Conservation (phyloP, 2,888 invertebrate species). For the Nysson spinosus region DNA sequence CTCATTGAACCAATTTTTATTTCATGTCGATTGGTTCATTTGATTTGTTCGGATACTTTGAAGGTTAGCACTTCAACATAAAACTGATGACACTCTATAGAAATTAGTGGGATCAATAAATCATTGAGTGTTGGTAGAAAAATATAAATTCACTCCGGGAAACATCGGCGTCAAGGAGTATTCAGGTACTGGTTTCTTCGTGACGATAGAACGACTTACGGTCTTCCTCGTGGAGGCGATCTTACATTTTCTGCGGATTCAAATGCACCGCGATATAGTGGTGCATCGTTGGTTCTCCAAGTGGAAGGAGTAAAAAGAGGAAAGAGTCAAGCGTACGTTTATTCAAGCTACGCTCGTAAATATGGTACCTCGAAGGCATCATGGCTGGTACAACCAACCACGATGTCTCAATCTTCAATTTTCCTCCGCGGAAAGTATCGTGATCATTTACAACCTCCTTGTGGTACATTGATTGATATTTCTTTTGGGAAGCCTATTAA, state of each 20-base stretch:
- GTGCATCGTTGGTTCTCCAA: slow-evolving; percentile 26
- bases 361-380: slow-evolving; percentile 72
- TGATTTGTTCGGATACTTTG: no score
- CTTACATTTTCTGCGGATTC: slow-evolving; percentile 69
- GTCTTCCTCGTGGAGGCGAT: slow-evolving; percentile 54
- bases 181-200: slow-evolving; percentile 35
- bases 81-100: no score
- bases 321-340: slow-evolving; percentile 60
- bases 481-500: slow-evolving; percentile 33
- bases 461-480: slow-evolving; percentile 48
- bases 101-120: no score
- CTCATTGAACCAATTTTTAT: no score
- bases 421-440: slow-evolving; percentile 70
- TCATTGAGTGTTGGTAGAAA: no score
- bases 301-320: slow-evolving; percentile 57
- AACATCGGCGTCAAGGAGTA: slow-evolving; percentile 39
- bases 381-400: slow-evolving; percentile 69
- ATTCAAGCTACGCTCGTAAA: slow-evolving; percentile 74
- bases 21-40: no score
- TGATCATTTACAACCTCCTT: no score
- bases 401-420: slow-evolving; percentile 74
- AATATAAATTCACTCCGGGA: no score
- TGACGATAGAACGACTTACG: slow-evolving; percentile 48
- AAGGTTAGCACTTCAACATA: no score
- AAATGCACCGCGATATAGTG: slow-evolving; percentile 64